Conservation (phyloP, 2,797 vertebrate genomes). For the Tamandua tetradactyla region DNA sequence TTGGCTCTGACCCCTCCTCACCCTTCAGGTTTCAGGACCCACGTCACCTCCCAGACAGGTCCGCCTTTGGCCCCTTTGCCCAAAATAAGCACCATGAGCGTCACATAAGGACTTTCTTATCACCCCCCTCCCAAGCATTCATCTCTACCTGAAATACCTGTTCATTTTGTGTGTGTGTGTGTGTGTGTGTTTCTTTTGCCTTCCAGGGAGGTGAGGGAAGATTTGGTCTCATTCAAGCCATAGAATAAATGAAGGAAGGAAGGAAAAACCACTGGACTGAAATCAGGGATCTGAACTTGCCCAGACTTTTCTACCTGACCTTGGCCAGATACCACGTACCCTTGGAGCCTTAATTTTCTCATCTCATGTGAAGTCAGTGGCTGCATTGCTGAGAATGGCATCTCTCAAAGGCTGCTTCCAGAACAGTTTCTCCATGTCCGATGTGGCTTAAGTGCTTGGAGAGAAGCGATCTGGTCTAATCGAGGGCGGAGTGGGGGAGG, state of each 20-base stretch:
- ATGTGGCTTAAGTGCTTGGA: background rate
- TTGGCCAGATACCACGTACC: background rate
- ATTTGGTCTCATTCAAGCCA: background rate
- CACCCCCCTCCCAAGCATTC: accelerated
- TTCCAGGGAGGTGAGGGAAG: background rate
- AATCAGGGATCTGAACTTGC: accelerated
- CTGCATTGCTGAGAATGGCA: accelerated
- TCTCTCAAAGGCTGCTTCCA: background rate
- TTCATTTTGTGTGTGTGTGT: too few species aligned
- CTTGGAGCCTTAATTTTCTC: background rate
- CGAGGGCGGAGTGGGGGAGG: too few species aligned
- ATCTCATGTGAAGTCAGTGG: background rate
- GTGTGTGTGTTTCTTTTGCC: background rate
- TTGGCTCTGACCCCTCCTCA: background rate
- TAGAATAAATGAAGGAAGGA: background rate
- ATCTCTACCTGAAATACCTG: accelerated
- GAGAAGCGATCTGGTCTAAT: background rate
- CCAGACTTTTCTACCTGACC: background rate
- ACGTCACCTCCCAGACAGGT: accelerated
- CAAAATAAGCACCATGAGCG: background rate
- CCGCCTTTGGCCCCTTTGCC: accelerated
- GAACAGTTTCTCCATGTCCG: background rate
- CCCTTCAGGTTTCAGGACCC: background rate
- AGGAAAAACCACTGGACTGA: background rate
- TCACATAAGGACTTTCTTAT: accelerated